phyloP scores from a whole-genome alignment of 1,140 invertebrate genomes.

The Drosophila willistoni region DNA sequence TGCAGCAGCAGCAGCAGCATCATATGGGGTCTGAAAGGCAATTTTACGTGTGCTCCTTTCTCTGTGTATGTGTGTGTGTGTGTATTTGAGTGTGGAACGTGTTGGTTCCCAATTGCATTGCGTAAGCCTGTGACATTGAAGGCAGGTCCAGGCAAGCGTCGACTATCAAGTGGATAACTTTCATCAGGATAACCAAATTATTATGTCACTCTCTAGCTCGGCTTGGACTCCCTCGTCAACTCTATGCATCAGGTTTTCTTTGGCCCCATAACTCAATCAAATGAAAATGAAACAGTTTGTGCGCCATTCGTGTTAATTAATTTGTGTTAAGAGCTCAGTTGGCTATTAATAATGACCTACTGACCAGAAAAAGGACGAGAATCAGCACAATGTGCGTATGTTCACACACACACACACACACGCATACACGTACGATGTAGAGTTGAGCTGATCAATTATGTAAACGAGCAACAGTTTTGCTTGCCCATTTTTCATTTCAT shows the following conservation, averaged over 20 bases:
- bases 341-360: slow-evolving; percentile 32
- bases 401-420: slow-evolving; percentile 16
- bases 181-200: slow-evolving; percentile 54
- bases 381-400: not conserved
- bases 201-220: slow-evolving; percentile 12
- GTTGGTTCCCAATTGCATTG: slow-evolving; percentile 60
- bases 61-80: slow-evolving; percentile 24
- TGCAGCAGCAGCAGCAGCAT: slow-evolving; percentile 25
- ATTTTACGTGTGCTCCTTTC: not conserved
- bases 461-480: slow-evolving; percentile 57
- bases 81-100: slow-evolving; percentile 41
- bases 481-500: slow-evolving; percentile 41
- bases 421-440: not conserved
- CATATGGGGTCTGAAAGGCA: slow-evolving; percentile 7
- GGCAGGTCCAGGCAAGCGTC: slow-evolving; percentile 21
- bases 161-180: slow-evolving; percentile 44
- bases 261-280: slow-evolving; percentile 23
- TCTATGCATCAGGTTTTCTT: not conserved
- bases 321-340: slow-evolving; percentile 36
- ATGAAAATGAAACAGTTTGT: slow-evolving; percentile 1
- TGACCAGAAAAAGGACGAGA: slow-evolving; percentile 14
- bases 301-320: slow-evolving; percentile 59
- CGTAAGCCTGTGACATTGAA: slow-evolving; percentile 52
- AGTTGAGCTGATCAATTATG: slow-evolving; percentile 60
- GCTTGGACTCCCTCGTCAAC: not conserved